Percentiles rank a stretch among this genome's conserved stretches.
Conservation (phyloP, 2,888 invertebrate genomes). For the Silvanus unidentatus region DNA sequence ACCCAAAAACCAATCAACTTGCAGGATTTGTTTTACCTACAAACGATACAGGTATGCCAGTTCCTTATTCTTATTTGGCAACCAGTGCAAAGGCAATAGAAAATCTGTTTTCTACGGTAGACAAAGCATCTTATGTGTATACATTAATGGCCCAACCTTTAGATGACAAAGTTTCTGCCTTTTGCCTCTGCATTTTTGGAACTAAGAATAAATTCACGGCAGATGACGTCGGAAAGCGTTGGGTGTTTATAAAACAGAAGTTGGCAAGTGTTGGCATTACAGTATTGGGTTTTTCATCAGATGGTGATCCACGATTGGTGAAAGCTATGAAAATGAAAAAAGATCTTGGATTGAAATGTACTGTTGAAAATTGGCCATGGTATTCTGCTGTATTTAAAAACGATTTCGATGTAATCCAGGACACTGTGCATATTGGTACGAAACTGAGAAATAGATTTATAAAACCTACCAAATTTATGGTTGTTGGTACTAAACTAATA, state of each 20-base stretch:
- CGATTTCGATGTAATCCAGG: slow-evolving; percentile 18
- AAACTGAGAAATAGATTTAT: slow-evolving; percentile 24
- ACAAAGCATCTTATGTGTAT: slow-evolving; percentile 15
- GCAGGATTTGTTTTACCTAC: slow-evolving; percentile 24
- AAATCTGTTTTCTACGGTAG: neutral
- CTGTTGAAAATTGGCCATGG: slow-evolving; percentile 9
- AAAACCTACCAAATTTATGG: slow-evolving; percentile 22
- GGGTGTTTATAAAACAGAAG: slow-evolving; percentile 10
- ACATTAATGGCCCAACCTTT: slow-evolving; percentile 17
- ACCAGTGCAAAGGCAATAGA: neutral
- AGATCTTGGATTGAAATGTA: neutral
- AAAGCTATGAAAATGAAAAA: slow-evolving; percentile 12
- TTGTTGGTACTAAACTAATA: slow-evolving; percentile 20
- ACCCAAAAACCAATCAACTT: slow-evolving; percentile 20
- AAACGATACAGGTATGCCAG: slow-evolving; percentile 12
- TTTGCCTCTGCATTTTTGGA: slow-evolving; percentile 16
- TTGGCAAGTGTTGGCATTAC: too few relatives aligned
- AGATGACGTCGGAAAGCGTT: slow-evolving; percentile 12
- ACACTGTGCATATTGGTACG: slow-evolving; percentile 26
- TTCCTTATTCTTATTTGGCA: slow-evolving; percentile 6
- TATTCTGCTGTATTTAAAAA: slow-evolving; percentile 14
- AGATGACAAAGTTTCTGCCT: slow-evolving; percentile 10
- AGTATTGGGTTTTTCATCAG: too few relatives aligned
- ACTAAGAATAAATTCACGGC: slow-evolving; percentile 16
- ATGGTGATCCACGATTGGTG: slow-evolving; percentile 12